Base-by-base conservation (phyloP, 2,888 invertebrate species). In the Drosophila sordidula region DNA sequence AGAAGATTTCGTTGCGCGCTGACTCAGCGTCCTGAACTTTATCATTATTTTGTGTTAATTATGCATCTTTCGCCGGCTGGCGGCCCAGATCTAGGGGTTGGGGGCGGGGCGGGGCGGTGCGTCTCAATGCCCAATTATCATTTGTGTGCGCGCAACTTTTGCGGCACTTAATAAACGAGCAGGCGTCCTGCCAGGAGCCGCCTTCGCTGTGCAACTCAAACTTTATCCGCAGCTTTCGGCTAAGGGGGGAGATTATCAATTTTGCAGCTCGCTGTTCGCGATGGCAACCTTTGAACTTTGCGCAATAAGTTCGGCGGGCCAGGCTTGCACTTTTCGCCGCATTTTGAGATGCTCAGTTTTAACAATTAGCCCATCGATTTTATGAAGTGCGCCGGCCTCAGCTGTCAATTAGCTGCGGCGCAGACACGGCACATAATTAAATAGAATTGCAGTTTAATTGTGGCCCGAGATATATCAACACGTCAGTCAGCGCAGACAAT, bases 41-140 rank as follows among this genome's bases (percentile, higher is more conserved):
- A 83, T 80, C 83, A 87, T 86, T 83, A 89, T 83, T 83, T 89
- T 75, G 87, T 77, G 83, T 89, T 83, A 89, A 83, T 83, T 89
- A 83, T 89, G 83, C 83, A 89, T 75, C 81, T 80, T 83, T 86
- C 80, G 83, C 52, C 74, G 68, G 45, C 49, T 69, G 66, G 32
- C 25, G 41, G 22, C 1, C 16, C n/a, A n/a, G 9, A 29, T 29
- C 11, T n/a, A n/a, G n/a, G 42, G 1, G 38, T 22, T n/a, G n/a
- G 12, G 1, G 11, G 11, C 6, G 42, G 32, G 32, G 32, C 26
- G 2, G 34, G 22, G 36, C 42, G 42, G 22, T 55, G 82, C 75
- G 72, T 62, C 71, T 68, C 81, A 87, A 80, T 80, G 87, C 85
- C 84, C 89, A 87, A 87, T 83, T 83, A 83, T 89, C 83, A 89